Evolutionary conservation across 2,797 vertebrate species (phyloP).

Genomic region (Decapterus maruadsi): DNA sequence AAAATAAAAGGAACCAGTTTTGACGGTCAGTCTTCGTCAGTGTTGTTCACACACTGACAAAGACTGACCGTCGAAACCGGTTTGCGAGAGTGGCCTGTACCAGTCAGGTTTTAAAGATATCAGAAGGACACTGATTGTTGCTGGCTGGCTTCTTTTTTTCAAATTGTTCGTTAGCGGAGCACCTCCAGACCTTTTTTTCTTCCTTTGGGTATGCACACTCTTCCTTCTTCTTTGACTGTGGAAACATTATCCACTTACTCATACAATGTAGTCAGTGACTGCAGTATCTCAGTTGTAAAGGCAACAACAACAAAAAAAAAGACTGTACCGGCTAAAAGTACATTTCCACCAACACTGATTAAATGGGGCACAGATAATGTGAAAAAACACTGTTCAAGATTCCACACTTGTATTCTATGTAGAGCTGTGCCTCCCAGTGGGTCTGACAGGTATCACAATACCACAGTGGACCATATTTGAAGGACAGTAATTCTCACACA

Average conservation of each 20-base stretch:
- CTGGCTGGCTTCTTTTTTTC: too few relatives aligned
- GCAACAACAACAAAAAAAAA: neutral
- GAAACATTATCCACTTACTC: neutral
- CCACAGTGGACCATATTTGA: neutral
- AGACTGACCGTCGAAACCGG: too few relatives aligned
- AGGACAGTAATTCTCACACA: neutral
- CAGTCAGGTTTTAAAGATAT: too few relatives aligned
- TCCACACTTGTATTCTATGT: conserved; percentile 16
- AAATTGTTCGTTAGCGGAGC: too few relatives aligned
- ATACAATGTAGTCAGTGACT: neutral
- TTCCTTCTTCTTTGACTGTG: neutral
- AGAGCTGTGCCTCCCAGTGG: conserved; percentile 55
- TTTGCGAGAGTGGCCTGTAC: too few relatives aligned
- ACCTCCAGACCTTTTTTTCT: too few relatives aligned
- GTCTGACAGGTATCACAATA: conserved; percentile 33
- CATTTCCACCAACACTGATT: accelerated
- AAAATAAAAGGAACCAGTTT: neutral
- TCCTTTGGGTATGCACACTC: too few relatives aligned
- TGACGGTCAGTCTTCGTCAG: too few relatives aligned
- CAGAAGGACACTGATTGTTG: too few relatives aligned
- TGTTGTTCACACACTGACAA: too few relatives aligned
- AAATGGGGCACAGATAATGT: too few relatives aligned
- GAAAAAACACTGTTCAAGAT: neutral
- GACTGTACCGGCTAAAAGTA: too few relatives aligned
- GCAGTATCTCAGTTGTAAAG: neutral